phyloP scores from a whole-genome alignment of 2,113 vertebrate species.

The Amphilophus citrinellus region DNA sequence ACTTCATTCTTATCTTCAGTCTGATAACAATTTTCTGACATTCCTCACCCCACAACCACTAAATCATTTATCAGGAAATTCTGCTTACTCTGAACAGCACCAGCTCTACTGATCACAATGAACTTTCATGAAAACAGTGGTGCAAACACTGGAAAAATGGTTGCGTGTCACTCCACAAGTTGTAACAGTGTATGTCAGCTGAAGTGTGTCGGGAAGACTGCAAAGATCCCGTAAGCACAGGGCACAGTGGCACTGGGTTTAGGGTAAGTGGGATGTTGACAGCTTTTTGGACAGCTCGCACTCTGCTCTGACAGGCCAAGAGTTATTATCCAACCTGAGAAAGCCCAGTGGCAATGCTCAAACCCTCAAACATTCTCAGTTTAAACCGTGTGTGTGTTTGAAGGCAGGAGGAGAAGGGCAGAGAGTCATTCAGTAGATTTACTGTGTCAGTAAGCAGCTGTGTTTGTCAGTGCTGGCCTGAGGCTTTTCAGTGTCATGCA shows the following conservation, averaged over 20 bases:
- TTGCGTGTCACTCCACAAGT: slow-evolving; percentile 40
- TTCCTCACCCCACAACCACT: slow-evolving; percentile 5
- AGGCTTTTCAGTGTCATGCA: slow-evolving; percentile 68
- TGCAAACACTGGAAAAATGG: slow-evolving; percentile 27
- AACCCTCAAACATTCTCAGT: slow-evolving; percentile 63
- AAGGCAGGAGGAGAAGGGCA: slow-evolving; percentile 56
- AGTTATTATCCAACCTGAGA: slow-evolving; percentile 80
- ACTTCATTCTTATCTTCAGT: background rate
- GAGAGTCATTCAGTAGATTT: slow-evolving; percentile 73
- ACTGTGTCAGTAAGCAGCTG: slow-evolving; percentile 78
- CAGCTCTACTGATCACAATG: background rate
- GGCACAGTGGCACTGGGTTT: slow-evolving; percentile 63
- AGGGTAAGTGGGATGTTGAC: slow-evolving; percentile 79
- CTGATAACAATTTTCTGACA: slow-evolving; percentile 1
- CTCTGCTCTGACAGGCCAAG: slow-evolving; percentile 72
- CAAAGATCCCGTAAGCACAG: slow-evolving; percentile 73
- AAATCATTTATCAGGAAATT: slow-evolving; percentile 1
- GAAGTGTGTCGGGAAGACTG: slow-evolving; percentile 68
- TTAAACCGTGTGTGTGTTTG: slow-evolving; percentile 52
- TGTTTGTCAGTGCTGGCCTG: slow-evolving; percentile 70
- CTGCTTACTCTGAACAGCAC: background rate
- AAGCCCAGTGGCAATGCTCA: slow-evolving; percentile 70
- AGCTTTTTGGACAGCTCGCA: slow-evolving; percentile 76
- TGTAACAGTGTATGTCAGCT: slow-evolving; percentile 63
- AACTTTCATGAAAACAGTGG: slow-evolving; percentile 23